Conservation (phyloP, 1,140 invertebrate genomes). For the Apis mellifera region DNA sequence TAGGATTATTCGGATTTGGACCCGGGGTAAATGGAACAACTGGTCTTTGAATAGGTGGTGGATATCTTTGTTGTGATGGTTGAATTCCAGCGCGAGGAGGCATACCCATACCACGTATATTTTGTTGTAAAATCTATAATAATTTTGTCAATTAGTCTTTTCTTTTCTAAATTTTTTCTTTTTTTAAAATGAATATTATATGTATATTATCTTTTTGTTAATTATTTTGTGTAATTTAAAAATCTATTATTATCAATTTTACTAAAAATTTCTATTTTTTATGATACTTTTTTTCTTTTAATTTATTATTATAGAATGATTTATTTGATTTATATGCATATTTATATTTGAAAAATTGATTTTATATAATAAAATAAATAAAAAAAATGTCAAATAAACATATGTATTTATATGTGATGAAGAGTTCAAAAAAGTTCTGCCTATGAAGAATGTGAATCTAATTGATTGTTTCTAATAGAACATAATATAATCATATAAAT, state of each 20-base stretch:
- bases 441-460: too few relatives aligned
- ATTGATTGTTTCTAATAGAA: too few relatives aligned
- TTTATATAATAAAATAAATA: too few relatives aligned
- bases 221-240: not conserved
- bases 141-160: slow-evolving; percentile 58
- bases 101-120: slow-evolving; percentile 80
- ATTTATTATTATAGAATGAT: not conserved
- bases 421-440: too few relatives aligned
- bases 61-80: slow-evolving; percentile 79
- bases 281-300: too few relatives aligned
- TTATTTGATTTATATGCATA: too few relatives aligned
- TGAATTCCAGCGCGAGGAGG: slow-evolving; percentile 78
- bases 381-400: too few relatives aligned
- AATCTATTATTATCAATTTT: not conserved
- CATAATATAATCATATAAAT: too few relatives aligned
- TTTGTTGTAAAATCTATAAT: slow-evolving; percentile 76
- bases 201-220: not conserved
- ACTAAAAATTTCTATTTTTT: not conserved
- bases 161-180: not conserved
- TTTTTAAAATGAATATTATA: not conserved
- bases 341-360: too few relatives aligned
- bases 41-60: slow-evolving; percentile 80
- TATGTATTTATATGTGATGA: too few relatives aligned
- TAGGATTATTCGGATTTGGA: slow-evolving; percentile 80
- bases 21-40: slow-evolving; percentile 78